Base-by-base conservation (phyloP, 2,888 invertebrate genomes). In the Trichogramma dendrolimi region DNA sequence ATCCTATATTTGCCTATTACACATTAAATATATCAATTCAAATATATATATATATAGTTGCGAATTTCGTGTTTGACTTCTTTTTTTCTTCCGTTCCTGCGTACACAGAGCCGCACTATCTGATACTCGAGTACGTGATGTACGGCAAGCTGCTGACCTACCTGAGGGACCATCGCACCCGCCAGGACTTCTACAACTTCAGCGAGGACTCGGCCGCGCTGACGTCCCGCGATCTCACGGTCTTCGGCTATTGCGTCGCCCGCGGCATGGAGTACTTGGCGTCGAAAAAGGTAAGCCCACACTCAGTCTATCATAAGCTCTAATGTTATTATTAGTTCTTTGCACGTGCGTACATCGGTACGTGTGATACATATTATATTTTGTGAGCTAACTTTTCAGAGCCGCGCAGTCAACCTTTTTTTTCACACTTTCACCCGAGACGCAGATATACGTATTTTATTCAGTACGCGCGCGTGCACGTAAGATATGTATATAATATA, bases 111-210 rank as follows among this genome's bases (percentile, higher is more conserved):
- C 92, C 92, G 0, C 87, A 90, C 74, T 86, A 91, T 73, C 82
- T 92, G 51, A 88, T 92, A 71, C 88, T 92, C 88, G 92, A 92
- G 79, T 92, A 90, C 75, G 91, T 91, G 63, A 90, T 90, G 87
- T 87, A 90, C 70, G 92, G 92, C 46, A 90, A 92, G 74, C 80
- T 92, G 66, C 80, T 91, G 68, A 87, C 90, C 2, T 88, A 90
- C 73, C 81, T 92, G 64, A 83, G 92, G 49, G 91, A 83, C 77
- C 86, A 80, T 78, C 82, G 82, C 71, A 82, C 81, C 40, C 74
- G 81, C 64, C 80, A 81, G 66, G 81, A 82, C 69, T 83, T 82
- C 70, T 83, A 86, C 77, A 83, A 87, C 66, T 87, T 87, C 77
- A 85, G 86, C 65, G 87, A 87, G 67, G 81, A 81, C 64, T 84